Evolutionary conservation across 92 coral and sea anemone genomes (phyloP).

Genomic region (Heliopora coerulea): DNA sequence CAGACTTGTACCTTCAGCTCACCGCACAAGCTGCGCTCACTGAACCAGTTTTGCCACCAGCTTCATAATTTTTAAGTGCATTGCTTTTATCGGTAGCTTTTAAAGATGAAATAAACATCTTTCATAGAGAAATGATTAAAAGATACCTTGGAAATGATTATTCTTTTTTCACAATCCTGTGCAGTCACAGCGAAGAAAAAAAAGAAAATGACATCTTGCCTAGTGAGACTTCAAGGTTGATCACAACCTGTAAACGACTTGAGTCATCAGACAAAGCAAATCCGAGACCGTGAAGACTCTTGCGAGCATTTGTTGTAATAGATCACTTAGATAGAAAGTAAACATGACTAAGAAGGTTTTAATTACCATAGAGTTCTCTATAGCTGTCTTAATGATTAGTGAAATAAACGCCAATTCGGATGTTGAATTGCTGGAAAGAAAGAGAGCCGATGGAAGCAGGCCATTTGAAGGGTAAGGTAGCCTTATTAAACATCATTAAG

Average conservation of each 20-base stretch:
- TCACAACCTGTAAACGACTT: too few species aligned
- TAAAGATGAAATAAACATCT: too few species aligned
- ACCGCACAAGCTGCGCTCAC: not conserved
- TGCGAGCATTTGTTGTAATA: not conserved
- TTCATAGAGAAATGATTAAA: too few species aligned
- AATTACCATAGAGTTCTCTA: not conserved
- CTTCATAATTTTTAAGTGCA: not conserved
- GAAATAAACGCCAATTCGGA: slow-evolving; percentile 9
- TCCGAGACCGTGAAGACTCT: too few species aligned
- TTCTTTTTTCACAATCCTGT: too few species aligned
- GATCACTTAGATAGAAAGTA: not conserved
- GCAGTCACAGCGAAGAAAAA: too few species aligned
- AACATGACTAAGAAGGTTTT: not conserved
- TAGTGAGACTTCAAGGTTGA: too few species aligned
- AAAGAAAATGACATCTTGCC: too few species aligned
- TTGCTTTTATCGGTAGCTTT: too few species aligned
- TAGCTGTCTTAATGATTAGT: not conserved
- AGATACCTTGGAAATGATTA: too few species aligned
- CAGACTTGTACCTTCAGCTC: not conserved
- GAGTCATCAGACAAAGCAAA: too few species aligned
- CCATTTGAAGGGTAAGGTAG: slow-evolving; percentile 30
- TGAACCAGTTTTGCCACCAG: not conserved
- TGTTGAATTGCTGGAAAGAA: slow-evolving; percentile 24
- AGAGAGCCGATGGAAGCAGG: not conserved
- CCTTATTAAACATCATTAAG: not conserved